Base-by-base conservation (phyloP, 1,140 invertebrate genomes). In the Drosophila ohnishii region DNA sequence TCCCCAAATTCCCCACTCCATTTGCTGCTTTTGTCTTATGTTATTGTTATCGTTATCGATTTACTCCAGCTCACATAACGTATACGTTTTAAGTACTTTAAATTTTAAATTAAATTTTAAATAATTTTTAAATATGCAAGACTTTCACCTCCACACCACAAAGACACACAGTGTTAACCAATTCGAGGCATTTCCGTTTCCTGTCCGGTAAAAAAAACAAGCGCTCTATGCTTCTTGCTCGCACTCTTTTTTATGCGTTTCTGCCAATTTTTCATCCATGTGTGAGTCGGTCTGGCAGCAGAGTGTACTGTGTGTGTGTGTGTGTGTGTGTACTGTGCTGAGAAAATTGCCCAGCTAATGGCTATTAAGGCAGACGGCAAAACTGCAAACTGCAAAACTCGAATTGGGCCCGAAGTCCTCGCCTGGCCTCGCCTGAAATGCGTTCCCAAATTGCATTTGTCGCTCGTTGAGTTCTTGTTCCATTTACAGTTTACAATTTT, bases 271-370 rank as follows among this genome's bases (percentile, higher is more conserved):
- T 84, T 84, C 80, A 84, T 80, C 61, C 70, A 74, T 53, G 59
- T 59, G 58, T 50, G 57, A 42, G 48, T 35, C 42, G 30, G 60
- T 56, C 53, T 51, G 66, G 51, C 35, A 30, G 51, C 35, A 30
- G 48, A 19, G 16, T 48, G 25, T 48, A 9, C 22, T 55, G 47
- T 62, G 51, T 37, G n/a, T 28, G 37, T 53, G 22, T 55, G n/a
- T 55, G 47, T 62, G 51, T 37, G n/a, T 28, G 37, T 53, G 22
- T 55, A 22, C 11, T 57, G 48, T 45, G 75, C 70, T 53, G 56
- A 63, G 64, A 76, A 77, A 80, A 80, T 80, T 78, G 78, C 69
- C 75, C 82, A 76, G 78, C 83, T 86, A 87, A 86, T 86, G 82
- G 82, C 82, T 87, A 87, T 86, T 86, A 86, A 86, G 76, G 70